Conservation (phyloP, 1,140 invertebrate species). For the Phymastichus coffea region DNA sequence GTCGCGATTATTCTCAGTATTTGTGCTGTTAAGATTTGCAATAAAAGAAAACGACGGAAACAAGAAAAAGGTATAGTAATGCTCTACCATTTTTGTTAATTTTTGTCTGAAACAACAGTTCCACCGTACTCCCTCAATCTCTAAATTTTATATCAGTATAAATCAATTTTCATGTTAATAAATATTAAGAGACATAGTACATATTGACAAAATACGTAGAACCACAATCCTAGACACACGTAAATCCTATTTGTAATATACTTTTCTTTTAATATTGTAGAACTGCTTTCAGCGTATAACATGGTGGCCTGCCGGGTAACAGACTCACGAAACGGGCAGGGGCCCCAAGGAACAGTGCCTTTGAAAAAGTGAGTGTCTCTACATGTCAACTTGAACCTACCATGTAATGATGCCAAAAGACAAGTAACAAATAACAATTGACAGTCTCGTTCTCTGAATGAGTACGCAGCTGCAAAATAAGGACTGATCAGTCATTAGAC, state of each 20-base stretch:
- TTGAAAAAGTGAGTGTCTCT: conserved; percentile 87
- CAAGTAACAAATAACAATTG: background rate
- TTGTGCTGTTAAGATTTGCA: conserved; percentile 95
- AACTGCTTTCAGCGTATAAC: conserved; percentile 86
- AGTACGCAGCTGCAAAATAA: background rate
- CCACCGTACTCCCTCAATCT: too few species aligned
- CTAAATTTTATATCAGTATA: too few species aligned
- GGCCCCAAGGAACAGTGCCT: conserved; percentile 90
- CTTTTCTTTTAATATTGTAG: conserved; percentile 53
- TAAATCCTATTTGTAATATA: conserved; percentile 3
- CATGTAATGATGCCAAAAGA: background rate
- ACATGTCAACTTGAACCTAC: background rate
- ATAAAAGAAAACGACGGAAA: conserved; percentile 92
- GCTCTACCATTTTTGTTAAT: too few species aligned
- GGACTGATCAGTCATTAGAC: conserved; percentile 15
- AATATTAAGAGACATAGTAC: too few species aligned
- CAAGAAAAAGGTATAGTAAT: conserved; percentile 96
- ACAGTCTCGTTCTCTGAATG: background rate
- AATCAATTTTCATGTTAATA: too few species aligned
- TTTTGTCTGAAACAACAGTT: too few species aligned
- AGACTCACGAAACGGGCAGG: conserved; percentile 83
- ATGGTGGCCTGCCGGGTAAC: conserved; percentile 95
- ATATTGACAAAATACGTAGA: background rate
- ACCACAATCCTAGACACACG: background rate
- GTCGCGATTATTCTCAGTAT: conserved; percentile 94